Evolutionary conservation across 2,888 invertebrate genomes (phyloP).

Genomic region (Archips crataeganus): DNA sequence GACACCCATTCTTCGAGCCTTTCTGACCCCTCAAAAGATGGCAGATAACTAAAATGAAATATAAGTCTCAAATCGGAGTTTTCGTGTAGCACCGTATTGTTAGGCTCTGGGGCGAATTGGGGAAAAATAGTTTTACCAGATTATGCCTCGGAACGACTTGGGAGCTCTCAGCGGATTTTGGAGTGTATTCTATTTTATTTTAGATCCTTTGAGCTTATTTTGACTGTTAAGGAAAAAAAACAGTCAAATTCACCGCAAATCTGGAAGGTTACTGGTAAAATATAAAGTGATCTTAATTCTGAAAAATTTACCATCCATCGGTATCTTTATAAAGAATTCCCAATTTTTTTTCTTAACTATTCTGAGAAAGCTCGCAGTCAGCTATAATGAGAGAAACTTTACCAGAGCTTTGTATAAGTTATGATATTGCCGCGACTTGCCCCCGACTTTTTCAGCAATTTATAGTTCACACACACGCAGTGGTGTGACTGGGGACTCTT

Average conservation of each 20-base stretch:
- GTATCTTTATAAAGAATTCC: neutral
- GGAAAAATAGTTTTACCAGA: slow-evolving; percentile 41
- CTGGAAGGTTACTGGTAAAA: neutral
- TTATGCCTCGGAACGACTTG: slow-evolving; percentile 36
- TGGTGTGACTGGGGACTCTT: slow-evolving; percentile 50
- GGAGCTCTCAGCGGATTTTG: slow-evolving; percentile 26
- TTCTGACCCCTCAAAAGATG: slow-evolving; percentile 24
- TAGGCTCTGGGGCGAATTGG: slow-evolving; percentile 35
- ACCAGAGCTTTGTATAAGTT: slow-evolving; percentile 39
- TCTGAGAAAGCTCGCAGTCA: slow-evolving; percentile 20
- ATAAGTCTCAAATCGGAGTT: slow-evolving; percentile 41
- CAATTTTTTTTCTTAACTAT: slow-evolving; percentile 18
- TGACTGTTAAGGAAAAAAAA: slow-evolving; percentile 14
- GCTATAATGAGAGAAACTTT: slow-evolving; percentile 33
- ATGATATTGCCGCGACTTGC: slow-evolving; percentile 41
- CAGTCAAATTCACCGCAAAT: neutral
- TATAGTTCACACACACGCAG: slow-evolving; percentile 41
- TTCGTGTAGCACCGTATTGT: slow-evolving; percentile 35
- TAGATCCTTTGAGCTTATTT: slow-evolving; percentile 37
- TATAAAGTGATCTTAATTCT: too few species aligned
- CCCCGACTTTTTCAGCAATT: slow-evolving; percentile 41
- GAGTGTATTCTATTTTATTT: slow-evolving; percentile 37
- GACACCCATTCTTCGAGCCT: slow-evolving; percentile 8
- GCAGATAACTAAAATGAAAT: slow-evolving; percentile 43
- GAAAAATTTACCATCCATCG: too few species aligned